Conservation (phyloP, 2,797 vertebrate species). For the Carapus acus region DNA sequence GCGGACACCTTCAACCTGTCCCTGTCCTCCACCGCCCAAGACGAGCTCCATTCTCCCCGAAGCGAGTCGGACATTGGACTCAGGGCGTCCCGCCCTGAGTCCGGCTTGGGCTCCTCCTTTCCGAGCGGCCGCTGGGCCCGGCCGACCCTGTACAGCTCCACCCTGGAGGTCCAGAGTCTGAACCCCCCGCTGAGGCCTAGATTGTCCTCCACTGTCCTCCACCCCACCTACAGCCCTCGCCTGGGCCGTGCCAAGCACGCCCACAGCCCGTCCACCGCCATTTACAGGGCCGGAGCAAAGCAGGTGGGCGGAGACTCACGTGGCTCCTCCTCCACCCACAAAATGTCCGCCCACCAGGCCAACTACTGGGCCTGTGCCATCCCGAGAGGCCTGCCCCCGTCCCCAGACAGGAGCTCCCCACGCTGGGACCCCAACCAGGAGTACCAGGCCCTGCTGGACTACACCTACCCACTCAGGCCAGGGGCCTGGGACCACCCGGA, state of each 20-base stretch:
- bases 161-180: slow-evolving; percentile 49
- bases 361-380: slow-evolving; percentile 88
- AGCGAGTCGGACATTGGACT: slow-evolving; percentile 39
- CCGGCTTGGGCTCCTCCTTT: slow-evolving; percentile 1
- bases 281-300: neutral
- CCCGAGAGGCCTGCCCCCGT: slow-evolving; percentile 74
- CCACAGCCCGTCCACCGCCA: slow-evolving; percentile 9
- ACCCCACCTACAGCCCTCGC: slow-evolving; percentile 35
- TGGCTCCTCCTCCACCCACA: neutral
- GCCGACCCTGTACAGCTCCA: slow-evolving; percentile 46
- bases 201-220: slow-evolving; percentile 51
- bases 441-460: slow-evolving; percentile 87
- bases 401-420: slow-evolving; percentile 75
- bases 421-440: slow-evolving; percentile 84
- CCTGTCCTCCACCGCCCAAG: slow-evolving; percentile 21
- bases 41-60: slow-evolving; percentile 36
- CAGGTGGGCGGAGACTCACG: neutral
- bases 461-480: slow-evolving; percentile 86
- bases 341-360: slow-evolving; percentile 68
- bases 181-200: slow-evolving; percentile 45
- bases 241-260: slow-evolving; percentile 22
- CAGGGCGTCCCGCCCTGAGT: slow-evolving; percentile 24
- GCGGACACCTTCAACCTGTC: slow-evolving; percentile 17
- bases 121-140: slow-evolving; percentile 26
- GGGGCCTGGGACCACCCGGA: slow-evolving; percentile 48